These are phyloP conservation scores for Polydrusus pterygomalis DNA, from an alignment of 2,888 invertebrate genomes.

Conservation along the genomic window DNA sequence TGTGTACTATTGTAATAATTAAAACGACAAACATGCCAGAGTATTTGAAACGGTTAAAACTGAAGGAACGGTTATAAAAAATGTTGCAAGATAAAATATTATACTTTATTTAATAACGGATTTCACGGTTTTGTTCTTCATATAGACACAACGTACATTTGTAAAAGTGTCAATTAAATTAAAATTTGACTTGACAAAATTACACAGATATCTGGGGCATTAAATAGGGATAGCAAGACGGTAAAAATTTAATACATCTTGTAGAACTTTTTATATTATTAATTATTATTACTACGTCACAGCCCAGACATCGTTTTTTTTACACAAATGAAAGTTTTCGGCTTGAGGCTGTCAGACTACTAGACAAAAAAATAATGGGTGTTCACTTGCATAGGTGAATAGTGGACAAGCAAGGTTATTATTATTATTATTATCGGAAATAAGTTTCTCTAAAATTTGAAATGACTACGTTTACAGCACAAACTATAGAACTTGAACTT, in stretches of 20 bases:
- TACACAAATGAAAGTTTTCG: constrained; percentile 1
- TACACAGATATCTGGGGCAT: too few relatives aligned
- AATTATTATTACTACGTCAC: not conserved
- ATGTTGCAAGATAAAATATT: not conserved
- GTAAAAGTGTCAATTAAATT: constrained; percentile 4
- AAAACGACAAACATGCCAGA: too few relatives aligned
- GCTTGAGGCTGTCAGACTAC: constrained; percentile 5
- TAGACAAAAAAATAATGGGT: constrained; percentile 1
- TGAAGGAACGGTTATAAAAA: not conserved
- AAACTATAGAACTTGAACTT: too few relatives aligned
- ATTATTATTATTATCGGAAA: not conserved
- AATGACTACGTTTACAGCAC: too few relatives aligned
- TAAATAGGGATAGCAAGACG: too few relatives aligned
- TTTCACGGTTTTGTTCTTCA: not conserved
- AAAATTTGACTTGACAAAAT: not conserved
- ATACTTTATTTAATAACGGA: constrained; percentile 9
- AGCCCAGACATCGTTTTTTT: not conserved
- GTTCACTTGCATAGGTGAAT: constrained; percentile 13
- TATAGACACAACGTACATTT: not conserved
- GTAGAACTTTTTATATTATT: too few relatives aligned
- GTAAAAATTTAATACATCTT: too few relatives aligned
- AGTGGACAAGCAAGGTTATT: not conserved
- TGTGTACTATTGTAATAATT: too few relatives aligned
- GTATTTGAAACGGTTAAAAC: not conserved
- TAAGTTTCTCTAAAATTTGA: constrained; percentile 12